phyloP scores from a whole-genome alignment of 2,113 vertebrate species.

The Bubalus kerabau region DNA sequence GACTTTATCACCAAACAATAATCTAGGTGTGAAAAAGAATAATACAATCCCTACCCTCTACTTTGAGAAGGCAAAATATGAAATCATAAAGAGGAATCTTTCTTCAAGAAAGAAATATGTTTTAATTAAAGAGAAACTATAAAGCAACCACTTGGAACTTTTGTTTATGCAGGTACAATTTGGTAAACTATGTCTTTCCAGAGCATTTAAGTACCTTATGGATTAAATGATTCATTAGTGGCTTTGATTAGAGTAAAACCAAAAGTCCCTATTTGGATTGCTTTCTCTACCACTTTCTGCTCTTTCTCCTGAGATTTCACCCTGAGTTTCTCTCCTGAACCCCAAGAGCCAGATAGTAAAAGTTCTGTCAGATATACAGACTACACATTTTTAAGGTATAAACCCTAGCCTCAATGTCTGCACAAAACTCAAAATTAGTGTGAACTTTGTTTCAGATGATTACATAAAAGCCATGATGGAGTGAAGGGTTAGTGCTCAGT shows the following conservation, averaged over 20 bases:
- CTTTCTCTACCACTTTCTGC: background rate
- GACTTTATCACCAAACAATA: background rate
- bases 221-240: background rate
- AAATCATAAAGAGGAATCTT: background rate
- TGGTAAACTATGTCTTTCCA: background rate
- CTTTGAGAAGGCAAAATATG: background rate
- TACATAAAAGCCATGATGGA: background rate
- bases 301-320: background rate
- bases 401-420: background rate
- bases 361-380: background rate
- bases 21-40: background rate
- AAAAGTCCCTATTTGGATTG: background rate
- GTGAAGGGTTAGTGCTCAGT: background rate
- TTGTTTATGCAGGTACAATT: background rate
- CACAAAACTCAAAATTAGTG: background rate
- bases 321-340: background rate
- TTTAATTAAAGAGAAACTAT: background rate
- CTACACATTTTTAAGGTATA: background rate
- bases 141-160: background rate
- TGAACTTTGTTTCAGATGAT: background rate
- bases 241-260: background rate
- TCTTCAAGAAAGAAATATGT: constrained; percentile 3
- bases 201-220: background rate
- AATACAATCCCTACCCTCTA: background rate
- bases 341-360: background rate